Percentiles rank a stretch among this genome's conserved stretches.
Conservation (phyloP, 2,113 vertebrate genomes). For the Cheilinus undulatus region DNA sequence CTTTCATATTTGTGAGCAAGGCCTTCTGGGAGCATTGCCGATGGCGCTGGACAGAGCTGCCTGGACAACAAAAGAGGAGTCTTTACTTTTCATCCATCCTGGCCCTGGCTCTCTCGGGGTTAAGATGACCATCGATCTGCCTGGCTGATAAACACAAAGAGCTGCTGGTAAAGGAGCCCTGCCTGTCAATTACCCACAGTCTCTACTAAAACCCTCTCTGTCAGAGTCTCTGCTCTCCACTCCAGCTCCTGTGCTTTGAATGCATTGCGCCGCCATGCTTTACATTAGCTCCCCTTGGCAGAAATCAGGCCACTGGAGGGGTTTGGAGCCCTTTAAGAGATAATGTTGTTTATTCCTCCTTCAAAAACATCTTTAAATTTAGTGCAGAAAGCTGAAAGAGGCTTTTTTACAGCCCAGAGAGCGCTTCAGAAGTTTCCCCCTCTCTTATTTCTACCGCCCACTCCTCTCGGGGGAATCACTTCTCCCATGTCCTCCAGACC, state of each 20-base stretch:
- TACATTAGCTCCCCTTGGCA: conserved; percentile 15
- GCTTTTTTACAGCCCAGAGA: conserved; percentile 37
- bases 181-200: conserved; percentile 76
- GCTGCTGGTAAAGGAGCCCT: conserved; percentile 59
- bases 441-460: conserved; percentile 52
- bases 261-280: conserved; percentile 7
- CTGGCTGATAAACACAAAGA: conserved; percentile 71
- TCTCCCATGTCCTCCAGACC: conserved; percentile 50
- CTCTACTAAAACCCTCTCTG: conserved; percentile 33
- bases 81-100: conserved; percentile 66
- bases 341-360: conserved; percentile 35
- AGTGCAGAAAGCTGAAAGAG: conserved; percentile 17
- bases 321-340: conserved; percentile 8
- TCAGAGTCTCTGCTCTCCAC: conserved; percentile 24
- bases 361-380: conserved; percentile 33
- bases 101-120: conserved; percentile 60
- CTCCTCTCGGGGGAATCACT: conserved; percentile 54
- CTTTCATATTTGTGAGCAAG: conserved; percentile 47
- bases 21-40: conserved; percentile 53
- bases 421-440: conserved; percentile 51
- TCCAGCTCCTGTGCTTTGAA: conserved; percentile 30
- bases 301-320: not conserved
- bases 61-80: conserved; percentile 64
- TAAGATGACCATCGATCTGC: conserved; percentile 76
- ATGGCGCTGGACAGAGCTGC: conserved; percentile 57